phyloP scores from a whole-genome alignment of 2,113 vertebrate species.

The Lampris incognitus region DNA sequence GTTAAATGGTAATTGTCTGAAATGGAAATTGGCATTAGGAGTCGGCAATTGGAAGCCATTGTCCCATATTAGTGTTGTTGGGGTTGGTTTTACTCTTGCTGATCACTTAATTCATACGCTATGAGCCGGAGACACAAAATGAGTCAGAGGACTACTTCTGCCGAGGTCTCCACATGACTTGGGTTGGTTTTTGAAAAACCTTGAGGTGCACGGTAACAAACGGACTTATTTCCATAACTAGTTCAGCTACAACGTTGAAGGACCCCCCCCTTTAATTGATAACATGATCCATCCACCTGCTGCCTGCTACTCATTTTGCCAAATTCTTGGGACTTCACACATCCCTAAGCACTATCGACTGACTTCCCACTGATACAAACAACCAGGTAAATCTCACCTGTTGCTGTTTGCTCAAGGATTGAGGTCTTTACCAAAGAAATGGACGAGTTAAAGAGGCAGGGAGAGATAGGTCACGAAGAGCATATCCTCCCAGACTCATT shows the following conservation, averaged over 20 bases:
- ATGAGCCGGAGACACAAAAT: background rate
- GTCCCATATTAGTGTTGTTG: background rate
- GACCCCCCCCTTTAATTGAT: background rate
- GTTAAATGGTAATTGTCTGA: conserved; percentile 27
- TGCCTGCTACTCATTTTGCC: background rate
- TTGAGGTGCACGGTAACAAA: background rate
- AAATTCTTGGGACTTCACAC: conserved; percentile 7
- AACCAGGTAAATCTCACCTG: conserved; percentile 53
- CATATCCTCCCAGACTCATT: conserved; percentile 70
- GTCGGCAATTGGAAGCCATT: background rate
- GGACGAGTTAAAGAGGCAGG: conserved; percentile 38
- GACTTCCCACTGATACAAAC: conserved; percentile 30
- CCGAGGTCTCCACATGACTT: background rate
- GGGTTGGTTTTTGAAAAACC: conserved; percentile 10
- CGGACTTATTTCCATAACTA: too few relatives aligned
- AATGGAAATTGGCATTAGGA: conserved; percentile 33
- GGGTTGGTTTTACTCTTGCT: background rate
- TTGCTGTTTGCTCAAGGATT: conserved; percentile 57
- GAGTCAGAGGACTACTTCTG: conserved; percentile 5
- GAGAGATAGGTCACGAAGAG: conserved; percentile 42
- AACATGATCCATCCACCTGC: background rate
- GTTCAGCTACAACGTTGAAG: background rate
- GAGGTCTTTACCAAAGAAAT: conserved; percentile 39
- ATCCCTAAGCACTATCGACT: conserved; percentile 15
- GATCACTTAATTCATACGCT: background rate